phyloP scores from a whole-genome alignment of 2,888 invertebrate genomes.

The Tineola bisselliella region DNA sequence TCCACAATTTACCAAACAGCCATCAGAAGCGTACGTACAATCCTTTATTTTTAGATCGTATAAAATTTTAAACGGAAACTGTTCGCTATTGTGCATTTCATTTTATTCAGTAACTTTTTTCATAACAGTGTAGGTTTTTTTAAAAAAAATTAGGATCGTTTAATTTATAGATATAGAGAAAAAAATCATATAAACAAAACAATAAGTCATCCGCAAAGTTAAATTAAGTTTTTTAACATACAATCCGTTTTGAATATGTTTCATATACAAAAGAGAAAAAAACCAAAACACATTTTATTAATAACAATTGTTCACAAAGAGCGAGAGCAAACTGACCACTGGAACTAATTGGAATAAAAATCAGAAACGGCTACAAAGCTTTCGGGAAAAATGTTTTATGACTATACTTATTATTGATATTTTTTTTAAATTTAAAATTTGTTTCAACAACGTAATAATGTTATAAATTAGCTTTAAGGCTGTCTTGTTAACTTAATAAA shows the following conservation, averaged over 20 bases:
- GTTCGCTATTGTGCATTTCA: background rate
- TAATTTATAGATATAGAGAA: background rate
- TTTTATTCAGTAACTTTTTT: background rate
- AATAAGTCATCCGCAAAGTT: too few relatives aligned
- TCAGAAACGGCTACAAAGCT: conserved; percentile 15
- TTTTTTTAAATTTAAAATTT: background rate
- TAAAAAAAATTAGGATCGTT: too few relatives aligned
- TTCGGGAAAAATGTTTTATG: conserved; percentile 39
- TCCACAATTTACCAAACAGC: conserved; percentile 51
- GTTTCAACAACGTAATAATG: background rate
- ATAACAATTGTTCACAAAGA: conserved; percentile 18
- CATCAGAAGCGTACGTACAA: conserved; percentile 34
- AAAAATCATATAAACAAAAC: background rate
- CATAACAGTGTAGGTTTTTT: too few relatives aligned
- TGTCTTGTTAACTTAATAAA: conserved; percentile 11
- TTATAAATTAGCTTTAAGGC: conserved; percentile 4
- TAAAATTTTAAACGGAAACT: conserved; percentile 27
- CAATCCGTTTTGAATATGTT: background rate
- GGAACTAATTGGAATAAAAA: conserved; percentile 46
- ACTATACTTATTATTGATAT: conserved; percentile 14
- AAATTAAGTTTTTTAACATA: background rate
- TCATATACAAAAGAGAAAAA: background rate
- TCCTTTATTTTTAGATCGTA: conserved; percentile 40
- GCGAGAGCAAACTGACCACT: conserved; percentile 24
- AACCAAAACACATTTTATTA: background rate